Percentiles rank a stretch among this genome's conserved stretches.
Conservation (phyloP, 1,140 invertebrate genomes). For the Trinorchestia longiramus region DNA sequence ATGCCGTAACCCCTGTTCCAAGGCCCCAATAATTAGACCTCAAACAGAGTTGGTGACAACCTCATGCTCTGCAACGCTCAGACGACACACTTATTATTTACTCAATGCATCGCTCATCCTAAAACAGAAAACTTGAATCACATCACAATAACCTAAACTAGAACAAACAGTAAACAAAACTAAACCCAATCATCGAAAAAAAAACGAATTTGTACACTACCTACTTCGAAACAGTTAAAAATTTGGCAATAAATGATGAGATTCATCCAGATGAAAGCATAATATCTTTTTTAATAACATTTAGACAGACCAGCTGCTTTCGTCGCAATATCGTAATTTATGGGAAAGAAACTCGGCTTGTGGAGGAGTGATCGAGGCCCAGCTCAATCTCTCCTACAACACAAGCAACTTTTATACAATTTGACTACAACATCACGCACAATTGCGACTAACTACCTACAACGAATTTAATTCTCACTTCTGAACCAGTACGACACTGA, state of each 20-base stretch:
- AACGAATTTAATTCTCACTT: background rate
- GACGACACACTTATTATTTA: background rate
- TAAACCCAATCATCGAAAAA: background rate
- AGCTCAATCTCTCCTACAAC: background rate
- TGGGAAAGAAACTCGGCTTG: background rate
- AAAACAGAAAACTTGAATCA: background rate
- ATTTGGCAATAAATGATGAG: slow-evolving; percentile 25
- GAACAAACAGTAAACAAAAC: background rate
- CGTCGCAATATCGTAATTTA: slow-evolving; percentile 12
- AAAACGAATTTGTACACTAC: background rate
- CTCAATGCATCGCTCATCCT: background rate
- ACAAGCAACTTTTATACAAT: background rate
- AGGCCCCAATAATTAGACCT: background rate
- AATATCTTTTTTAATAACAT: background rate
- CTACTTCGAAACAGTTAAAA: background rate
- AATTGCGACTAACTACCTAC: background rate
- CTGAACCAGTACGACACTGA: background rate
- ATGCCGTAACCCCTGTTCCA: background rate
- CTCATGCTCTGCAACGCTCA: background rate
- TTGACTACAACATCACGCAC: background rate
- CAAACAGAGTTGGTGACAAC: background rate
- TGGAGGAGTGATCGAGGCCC: background rate
- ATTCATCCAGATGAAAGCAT: slow-evolving; percentile 19
- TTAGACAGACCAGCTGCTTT: slow-evolving; percentile 35
- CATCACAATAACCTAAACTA: background rate